Evolutionary conservation across 2,888 invertebrate genomes (phyloP), one percentile per base, ranked within the genome.

Genomic region (Clivina fossor): DNA sequence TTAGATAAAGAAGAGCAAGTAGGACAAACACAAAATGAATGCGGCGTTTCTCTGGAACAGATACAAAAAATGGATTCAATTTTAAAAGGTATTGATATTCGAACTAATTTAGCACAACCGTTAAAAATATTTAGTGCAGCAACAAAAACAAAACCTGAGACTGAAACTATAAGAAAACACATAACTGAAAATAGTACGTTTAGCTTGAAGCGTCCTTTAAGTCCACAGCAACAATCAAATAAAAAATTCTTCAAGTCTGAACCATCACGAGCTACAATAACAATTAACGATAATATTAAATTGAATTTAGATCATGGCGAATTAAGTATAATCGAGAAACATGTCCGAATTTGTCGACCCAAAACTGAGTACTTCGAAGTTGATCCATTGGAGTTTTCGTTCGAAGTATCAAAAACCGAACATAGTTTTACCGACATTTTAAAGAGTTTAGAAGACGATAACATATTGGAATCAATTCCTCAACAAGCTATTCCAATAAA

Each of bases 231-330:
- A 20, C 64, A 68, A 54, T 56, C 59, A 5, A 66, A 58, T 30
- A 68, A 73, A 56, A 75, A 74, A 51, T 78, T 78, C 54, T 78
- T 78, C 61, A 78, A 77, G 64, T 70, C 67, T 2, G 69, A 69
- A 15, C 63, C 65, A 43, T 64, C 65, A 2, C 61, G 65, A 18
- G 69, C 67, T 50, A 57, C 69, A 4, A 68, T 74, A n/a, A 74
- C 71, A 2, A 65, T 75, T 8, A 74, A 70, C 60, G 64, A 70
- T 28, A 72, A 70, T 33, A 69, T 76, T 22, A 73, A 74, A 64
- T 63, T 76, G 28, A 68, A 69, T 48, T 62, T 73, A 2, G 61
- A 66, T 19, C 63, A 70, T 58, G 72, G 71, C 1, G 70, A 69
- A 60, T 61, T 71, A n/a, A 62, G 51, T 49, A 40, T 70, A 7